These are phyloP conservation scores for Odontamblyopus rebecca DNA, from an alignment of 2,797 vertebrate genomes.

Conservation along the genomic window DNA sequence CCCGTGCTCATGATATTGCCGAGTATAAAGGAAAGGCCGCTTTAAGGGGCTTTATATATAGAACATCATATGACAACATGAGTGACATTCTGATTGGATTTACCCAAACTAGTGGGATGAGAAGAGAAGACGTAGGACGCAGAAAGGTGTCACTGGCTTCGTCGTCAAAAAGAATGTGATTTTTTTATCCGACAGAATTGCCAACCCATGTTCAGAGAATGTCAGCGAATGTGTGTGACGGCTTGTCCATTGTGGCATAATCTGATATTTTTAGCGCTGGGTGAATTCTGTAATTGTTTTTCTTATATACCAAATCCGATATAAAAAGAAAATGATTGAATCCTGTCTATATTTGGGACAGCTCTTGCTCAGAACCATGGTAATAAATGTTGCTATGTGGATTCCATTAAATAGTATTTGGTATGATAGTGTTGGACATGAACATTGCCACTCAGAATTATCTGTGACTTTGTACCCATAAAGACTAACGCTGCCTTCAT, in stretches of 20 bases:
- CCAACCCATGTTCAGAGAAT: slow-evolving; percentile 20
- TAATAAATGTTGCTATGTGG: slow-evolving; percentile 50
- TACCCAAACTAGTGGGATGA: not conserved
- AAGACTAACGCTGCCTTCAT: slow-evolving; percentile 19
- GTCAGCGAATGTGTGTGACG: slow-evolving; percentile 32
- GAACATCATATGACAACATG: slow-evolving; percentile 13
- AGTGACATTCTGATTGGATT: slow-evolving; percentile 13
- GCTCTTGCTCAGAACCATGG: slow-evolving; percentile 26
- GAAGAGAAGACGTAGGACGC: not conserved
- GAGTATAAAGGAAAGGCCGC: slow-evolving; percentile 1
- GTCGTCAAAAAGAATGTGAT: slow-evolving; percentile 30
- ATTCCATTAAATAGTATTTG: slow-evolving; percentile 54
- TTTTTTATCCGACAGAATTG: slow-evolving; percentile 26
- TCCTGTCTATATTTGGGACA: slow-evolving; percentile 47
- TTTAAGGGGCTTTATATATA: slow-evolving; percentile 20
- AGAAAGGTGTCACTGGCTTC: slow-evolving; percentile 12
- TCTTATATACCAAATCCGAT: slow-evolving; percentile 30
- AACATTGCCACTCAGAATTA: slow-evolving; percentile 69
- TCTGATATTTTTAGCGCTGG: slow-evolving; percentile 44
- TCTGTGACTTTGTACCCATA: slow-evolving; percentile 37
- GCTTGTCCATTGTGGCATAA: slow-evolving; percentile 26
- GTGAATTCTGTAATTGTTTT: slow-evolving; percentile 11
- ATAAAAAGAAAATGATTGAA: slow-evolving; percentile 51
- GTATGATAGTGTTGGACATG: slow-evolving; percentile 26
- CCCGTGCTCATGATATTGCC: not conserved